These are phyloP conservation scores for Peromyscus leucopus DNA, from an alignment of 2,113 vertebrate genomes.

Conservation along the genomic window DNA sequence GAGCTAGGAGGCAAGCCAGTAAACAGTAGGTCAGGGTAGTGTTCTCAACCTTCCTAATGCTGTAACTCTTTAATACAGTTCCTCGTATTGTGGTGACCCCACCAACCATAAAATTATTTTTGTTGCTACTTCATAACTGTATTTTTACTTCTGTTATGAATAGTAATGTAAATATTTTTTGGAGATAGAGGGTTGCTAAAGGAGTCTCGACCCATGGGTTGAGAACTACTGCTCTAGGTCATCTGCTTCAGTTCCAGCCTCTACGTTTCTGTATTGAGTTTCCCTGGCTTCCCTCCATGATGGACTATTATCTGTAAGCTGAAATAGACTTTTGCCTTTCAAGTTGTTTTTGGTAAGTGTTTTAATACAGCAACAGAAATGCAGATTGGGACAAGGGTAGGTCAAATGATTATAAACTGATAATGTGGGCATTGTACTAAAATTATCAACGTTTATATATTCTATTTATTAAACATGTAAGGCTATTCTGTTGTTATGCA, in stretches of 20 bases:
- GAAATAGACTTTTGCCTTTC: no score
- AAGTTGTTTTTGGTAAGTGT: not conserved
- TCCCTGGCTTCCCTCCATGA: not conserved
- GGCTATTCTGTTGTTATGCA: not conserved
- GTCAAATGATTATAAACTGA: not conserved
- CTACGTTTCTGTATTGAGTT: no score
- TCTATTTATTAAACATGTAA: not conserved
- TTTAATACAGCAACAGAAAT: not conserved
- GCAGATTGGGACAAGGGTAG: not conserved
- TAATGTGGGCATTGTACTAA: not conserved
- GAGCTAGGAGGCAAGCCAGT: not conserved
- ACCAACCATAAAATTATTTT: not conserved
- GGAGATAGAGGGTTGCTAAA: not conserved
- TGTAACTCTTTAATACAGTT: not conserved
- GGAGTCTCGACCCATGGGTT: rapidly evolving
- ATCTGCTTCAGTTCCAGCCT: not conserved
- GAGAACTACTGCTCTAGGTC: no score
- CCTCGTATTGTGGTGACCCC: not conserved
- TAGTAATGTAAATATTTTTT: not conserved
- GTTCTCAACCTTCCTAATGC: not conserved
- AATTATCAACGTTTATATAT: not conserved
- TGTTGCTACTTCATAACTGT: not conserved
- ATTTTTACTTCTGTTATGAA: not conserved
- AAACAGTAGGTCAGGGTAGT: not conserved
- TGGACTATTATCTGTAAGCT: not conserved